A percentile compares a stretch with the other conserved stretches of the same genome.
Conservation (phyloP, 2,797 vertebrate genomes). For the Selene dorsalis region DNA sequence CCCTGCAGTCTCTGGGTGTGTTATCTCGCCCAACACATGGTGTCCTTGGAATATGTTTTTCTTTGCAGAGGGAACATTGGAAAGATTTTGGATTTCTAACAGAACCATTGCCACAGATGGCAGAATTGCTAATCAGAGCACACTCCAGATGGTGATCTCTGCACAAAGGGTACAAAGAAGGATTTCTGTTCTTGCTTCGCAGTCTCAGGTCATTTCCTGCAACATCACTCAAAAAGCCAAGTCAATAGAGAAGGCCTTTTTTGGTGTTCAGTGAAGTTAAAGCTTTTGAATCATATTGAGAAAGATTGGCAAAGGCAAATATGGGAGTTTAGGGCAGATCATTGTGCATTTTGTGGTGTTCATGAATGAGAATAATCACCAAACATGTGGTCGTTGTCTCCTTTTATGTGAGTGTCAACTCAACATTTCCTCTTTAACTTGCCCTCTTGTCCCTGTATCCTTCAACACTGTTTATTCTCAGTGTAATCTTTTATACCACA, state of each 20-base stretch:
- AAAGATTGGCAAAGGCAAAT: constrained; percentile 13
- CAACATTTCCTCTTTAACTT: constrained; percentile 11
- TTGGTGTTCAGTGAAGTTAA: constrained; percentile 9
- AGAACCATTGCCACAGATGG: constrained; percentile 69
- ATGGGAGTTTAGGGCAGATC: constrained; percentile 38
- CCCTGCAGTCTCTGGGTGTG: constrained; percentile 14
- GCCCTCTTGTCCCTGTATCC: not conserved
- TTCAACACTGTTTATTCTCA: constrained; percentile 24
- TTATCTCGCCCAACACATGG: constrained; percentile 72
- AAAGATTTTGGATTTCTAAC: constrained; percentile 67
- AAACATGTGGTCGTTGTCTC: constrained; percentile 23
- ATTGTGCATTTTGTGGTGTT: constrained; percentile 43
- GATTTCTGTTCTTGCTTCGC: constrained; percentile 16
- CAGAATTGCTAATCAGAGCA: constrained; percentile 49
- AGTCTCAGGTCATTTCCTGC: constrained; percentile 34
- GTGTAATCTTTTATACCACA: constrained; percentile 19
- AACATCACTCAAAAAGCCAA: constrained; percentile 6
- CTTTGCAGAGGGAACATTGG: constrained; percentile 56
- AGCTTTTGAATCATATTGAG: constrained; percentile 34
- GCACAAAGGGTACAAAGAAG: constrained; percentile 50
- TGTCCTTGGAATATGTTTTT: constrained; percentile 53
- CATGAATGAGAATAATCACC: constrained; percentile 40
- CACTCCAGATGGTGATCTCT: constrained; percentile 71
- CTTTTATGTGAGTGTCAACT: not conserved
- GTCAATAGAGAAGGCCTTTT: constrained; percentile 9